Conservation (phyloP, 2,797 vertebrate species). For the Centroberyx gerrardi region DNA sequence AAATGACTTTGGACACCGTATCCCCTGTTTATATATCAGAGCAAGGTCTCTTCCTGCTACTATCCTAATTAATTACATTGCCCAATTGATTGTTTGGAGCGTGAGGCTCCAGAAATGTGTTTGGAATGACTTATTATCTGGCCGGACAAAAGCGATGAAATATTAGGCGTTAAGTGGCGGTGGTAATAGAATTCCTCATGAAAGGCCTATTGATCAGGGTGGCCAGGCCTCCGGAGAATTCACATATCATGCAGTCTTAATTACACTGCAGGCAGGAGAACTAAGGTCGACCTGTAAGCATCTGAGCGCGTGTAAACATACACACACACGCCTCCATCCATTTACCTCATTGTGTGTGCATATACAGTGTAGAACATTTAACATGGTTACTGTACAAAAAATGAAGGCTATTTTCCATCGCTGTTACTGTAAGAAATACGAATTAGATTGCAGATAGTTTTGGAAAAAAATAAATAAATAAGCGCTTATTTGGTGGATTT, state of each 20-base stretch:
- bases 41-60: conserved; percentile 71
- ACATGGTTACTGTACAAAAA: neutral
- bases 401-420: too few relatives aligned
- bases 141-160: conserved; percentile 86
- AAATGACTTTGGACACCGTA: conserved; percentile 62
- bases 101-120: conserved; percentile 80
- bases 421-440: too few relatives aligned
- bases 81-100: conserved; percentile 85
- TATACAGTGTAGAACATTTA: too few relatives aligned
- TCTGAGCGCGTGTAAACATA: conserved; percentile 21
- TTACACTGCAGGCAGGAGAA: conserved; percentile 75
- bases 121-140: conserved; percentile 84
- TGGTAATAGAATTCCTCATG: conserved; percentile 86
- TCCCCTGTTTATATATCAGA: conserved; percentile 56
- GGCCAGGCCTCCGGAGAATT: conserved; percentile 77
- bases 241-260: conserved; percentile 83
- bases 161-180: conserved; percentile 88
- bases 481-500: neutral
- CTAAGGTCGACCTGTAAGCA: conserved; percentile 64
- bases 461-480: too few relatives aligned
- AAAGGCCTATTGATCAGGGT: conserved; percentile 86
- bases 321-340: conserved; percentile 8
- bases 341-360: neutral
- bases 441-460: too few relatives aligned
- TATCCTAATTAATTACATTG: conserved; percentile 82